These are phyloP conservation scores for Ornithorhynchus anatinus DNA, from an alignment of 2,113 vertebrate genomes.

Conservation along the genomic window DNA sequence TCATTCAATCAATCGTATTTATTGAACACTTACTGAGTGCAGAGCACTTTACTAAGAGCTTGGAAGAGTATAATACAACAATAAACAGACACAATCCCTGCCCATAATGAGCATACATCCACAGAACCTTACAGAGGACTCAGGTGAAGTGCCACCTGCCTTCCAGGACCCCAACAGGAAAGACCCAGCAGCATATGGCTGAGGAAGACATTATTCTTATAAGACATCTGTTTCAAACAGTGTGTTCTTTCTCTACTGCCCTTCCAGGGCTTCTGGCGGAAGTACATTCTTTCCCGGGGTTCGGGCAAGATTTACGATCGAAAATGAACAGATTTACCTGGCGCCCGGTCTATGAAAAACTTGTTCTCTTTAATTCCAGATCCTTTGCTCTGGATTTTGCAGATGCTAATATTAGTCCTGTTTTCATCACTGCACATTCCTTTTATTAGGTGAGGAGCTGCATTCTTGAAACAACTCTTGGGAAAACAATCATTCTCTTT, in stretches of 20 bases:
- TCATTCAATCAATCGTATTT: too few relatives aligned
- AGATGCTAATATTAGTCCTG: slow-evolving; percentile 53
- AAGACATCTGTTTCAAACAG: slow-evolving; percentile 31
- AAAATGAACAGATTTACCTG: slow-evolving; percentile 49
- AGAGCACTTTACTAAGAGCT: too few relatives aligned
- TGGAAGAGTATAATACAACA: too few relatives aligned
- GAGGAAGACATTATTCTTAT: slow-evolving; percentile 2
- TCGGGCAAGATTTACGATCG: slow-evolving; percentile 49
- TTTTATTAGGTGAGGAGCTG: slow-evolving; percentile 64
- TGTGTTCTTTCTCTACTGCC: slow-evolving; percentile 40
- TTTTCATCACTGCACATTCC: slow-evolving; percentile 51
- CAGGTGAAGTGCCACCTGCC: too few relatives aligned
- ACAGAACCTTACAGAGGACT: too few relatives aligned
- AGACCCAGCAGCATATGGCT: slow-evolving; percentile 1
- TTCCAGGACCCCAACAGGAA: not conserved
- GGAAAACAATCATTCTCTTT: slow-evolving; percentile 52
- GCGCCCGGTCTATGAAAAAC: not conserved
- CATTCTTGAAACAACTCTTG: slow-evolving; percentile 60
- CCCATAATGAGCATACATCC: too few relatives aligned
- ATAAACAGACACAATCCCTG: too few relatives aligned
- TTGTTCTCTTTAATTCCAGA: slow-evolving; percentile 19
- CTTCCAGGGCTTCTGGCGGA: slow-evolving; percentile 37
- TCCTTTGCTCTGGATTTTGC: slow-evolving; percentile 42
- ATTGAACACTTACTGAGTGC: too few relatives aligned
- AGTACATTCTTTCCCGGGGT: slow-evolving; percentile 27